Conservation (phyloP, 2,888 invertebrate species). For the Ormyrus labotus region DNA sequence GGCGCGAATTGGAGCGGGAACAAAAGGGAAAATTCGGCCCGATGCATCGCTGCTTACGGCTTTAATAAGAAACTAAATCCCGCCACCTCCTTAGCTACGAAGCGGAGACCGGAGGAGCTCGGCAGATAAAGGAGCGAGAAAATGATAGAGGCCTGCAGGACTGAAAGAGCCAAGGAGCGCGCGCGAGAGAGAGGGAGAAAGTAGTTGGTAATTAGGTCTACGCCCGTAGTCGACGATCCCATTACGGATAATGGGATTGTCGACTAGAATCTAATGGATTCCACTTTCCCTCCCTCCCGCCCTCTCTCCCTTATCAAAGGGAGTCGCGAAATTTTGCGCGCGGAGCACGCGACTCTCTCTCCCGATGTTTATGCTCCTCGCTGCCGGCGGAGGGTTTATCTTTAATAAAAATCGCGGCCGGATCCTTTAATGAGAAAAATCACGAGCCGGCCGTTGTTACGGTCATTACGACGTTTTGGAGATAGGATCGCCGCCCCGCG, state of each 20-base stretch:
- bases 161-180: not conserved
- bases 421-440: conserved; percentile 24
- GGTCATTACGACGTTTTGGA: conserved; percentile 27
- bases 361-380: not conserved
- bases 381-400: not conserved
- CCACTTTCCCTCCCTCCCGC: conserved; percentile 36
- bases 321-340: conserved; percentile 21
- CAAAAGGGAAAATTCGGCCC: not conserved
- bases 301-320: too few species aligned
- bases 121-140: not conserved
- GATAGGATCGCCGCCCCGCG: not conserved
- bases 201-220: conserved; percentile 50
- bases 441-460: conserved; percentile 14
- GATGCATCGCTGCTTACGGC: conserved; percentile 6
- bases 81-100: too few species aligned
- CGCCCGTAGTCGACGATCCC: conserved; percentile 53
- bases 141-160: conserved; percentile 1
- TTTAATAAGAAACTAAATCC: conserved; percentile 5
- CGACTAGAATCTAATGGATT: conserved; percentile 57
- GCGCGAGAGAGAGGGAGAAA: not conserved
- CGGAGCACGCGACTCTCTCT: not conserved
- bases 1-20: too few species aligned
- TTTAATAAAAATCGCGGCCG: conserved; percentile 27
- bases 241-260: conserved; percentile 59
- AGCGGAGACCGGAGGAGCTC: not conserved